phyloP scores from a whole-genome alignment of 2,797 vertebrate species.

The Martes flavigula region DNA sequence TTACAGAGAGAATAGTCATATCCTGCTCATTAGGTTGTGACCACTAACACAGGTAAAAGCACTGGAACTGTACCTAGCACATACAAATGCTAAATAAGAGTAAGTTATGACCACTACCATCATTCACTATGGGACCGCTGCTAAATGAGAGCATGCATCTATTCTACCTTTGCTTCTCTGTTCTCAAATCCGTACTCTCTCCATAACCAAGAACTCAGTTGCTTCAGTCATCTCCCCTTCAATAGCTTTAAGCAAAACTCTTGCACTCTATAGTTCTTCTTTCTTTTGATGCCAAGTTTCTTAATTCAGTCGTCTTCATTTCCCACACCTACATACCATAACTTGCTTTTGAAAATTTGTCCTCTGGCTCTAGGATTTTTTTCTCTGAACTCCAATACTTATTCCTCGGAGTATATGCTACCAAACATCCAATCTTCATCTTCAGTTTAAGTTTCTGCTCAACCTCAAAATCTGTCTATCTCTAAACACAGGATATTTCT shows the following conservation, averaged over 20 bases:
- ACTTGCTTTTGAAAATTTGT: not conserved
- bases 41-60: not conserved
- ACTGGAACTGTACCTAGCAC: not conserved
- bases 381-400: slow-evolving; percentile 19
- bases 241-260: not conserved
- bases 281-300: slow-evolving; percentile 1
- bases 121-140: not conserved
- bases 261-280: not conserved
- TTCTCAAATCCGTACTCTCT: not conserved
- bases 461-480: not conserved
- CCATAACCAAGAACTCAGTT: not conserved
- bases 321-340: not conserved
- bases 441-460: not conserved
- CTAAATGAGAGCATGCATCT: not conserved
- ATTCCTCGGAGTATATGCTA: not conserved
- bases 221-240: not conserved
- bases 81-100: not conserved
- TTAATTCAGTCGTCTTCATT: not conserved
- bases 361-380: not conserved
- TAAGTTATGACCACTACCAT: not conserved
- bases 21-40: not conserved
- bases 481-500: not conserved
- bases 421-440: not conserved
- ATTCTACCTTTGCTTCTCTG: not conserved
- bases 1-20: not conserved